phyloP scores from a whole-genome alignment of 2,888 invertebrate genomes.

The Polyommatus icarus region DNA sequence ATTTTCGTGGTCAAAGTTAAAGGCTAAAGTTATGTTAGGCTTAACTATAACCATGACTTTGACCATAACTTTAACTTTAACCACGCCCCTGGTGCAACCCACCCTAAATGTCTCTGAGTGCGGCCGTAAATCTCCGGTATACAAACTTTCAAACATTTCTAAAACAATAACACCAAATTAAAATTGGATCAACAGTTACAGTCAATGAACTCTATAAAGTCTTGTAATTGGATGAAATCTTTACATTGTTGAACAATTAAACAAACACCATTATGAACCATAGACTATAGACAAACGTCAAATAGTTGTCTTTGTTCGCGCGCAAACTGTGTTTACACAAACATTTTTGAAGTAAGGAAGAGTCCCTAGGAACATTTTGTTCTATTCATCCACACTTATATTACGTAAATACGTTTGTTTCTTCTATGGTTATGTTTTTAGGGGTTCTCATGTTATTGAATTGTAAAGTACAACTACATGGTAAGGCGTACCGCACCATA shows the following conservation, averaged over 20 bases:
- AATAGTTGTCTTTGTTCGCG: slow-evolving; percentile 33
- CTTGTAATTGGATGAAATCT: not conserved
- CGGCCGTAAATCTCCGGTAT: too few species aligned
- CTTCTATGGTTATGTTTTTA: too few species aligned
- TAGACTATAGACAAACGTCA: slow-evolving; percentile 21
- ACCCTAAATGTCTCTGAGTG: too few species aligned
- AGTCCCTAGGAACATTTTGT: not conserved
- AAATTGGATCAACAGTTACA: not conserved
- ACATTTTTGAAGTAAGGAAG: not conserved
- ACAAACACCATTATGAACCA: slow-evolving; percentile 21
- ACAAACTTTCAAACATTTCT: not conserved
- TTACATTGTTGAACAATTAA: not conserved
- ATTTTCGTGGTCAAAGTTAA: too few species aligned
- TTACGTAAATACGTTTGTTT: too few species aligned
- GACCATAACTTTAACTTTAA: too few species aligned
- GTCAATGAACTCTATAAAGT: slow-evolving; percentile 2
- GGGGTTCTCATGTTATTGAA: too few species aligned
- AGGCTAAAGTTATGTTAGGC: too few species aligned
- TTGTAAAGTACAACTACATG: too few species aligned
- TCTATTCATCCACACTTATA: not conserved
- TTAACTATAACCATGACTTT: too few species aligned
- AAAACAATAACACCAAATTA: not conserved
- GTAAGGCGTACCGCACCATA: too few species aligned
- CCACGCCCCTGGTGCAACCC: too few species aligned
- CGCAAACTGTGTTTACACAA: slow-evolving; percentile 34